These are phyloP conservation scores for Stomatorhinus ivindoensis DNA, from an alignment of 2,113 vertebrate genomes.

Conservation along the genomic window DNA sequence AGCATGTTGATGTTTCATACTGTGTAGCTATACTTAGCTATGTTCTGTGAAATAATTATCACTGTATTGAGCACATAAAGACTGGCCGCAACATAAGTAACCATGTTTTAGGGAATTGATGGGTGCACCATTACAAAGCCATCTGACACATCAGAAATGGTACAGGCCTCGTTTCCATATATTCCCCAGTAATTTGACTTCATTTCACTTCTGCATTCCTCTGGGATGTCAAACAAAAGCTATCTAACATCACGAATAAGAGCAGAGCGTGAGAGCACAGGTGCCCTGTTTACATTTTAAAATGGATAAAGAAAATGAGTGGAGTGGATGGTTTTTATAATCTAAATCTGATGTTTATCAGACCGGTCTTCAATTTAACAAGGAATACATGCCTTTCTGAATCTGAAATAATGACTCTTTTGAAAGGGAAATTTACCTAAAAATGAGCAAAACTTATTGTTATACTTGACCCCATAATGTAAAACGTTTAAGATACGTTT, in stretches of 20 bases:
- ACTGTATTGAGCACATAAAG: background rate
- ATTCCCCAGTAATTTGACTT: background rate
- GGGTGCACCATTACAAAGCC: background rate
- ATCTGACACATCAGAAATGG: background rate
- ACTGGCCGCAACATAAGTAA: background rate
- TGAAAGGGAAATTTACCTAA: background rate
- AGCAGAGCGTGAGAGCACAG: background rate
- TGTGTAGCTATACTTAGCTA: background rate
- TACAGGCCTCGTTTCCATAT: background rate
- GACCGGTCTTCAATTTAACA: background rate
- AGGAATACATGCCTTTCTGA: background rate
- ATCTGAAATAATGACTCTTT: background rate
- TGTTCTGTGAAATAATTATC: background rate
- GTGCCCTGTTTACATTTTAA: background rate
- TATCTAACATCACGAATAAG: background rate
- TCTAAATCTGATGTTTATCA: background rate
- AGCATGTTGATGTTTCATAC: background rate
- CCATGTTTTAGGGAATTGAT: background rate
- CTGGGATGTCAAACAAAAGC: background rate
- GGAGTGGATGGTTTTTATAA: background rate
- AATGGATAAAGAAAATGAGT: background rate
- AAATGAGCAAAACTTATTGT: background rate
- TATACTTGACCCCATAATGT: background rate
- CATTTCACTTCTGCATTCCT: background rate
- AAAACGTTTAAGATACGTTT: background rate